These are phyloP conservation scores for Cyprinodon brontotheroides DNA, from an alignment of 2,113 vertebrate species.

Conservation along the genomic window DNA sequence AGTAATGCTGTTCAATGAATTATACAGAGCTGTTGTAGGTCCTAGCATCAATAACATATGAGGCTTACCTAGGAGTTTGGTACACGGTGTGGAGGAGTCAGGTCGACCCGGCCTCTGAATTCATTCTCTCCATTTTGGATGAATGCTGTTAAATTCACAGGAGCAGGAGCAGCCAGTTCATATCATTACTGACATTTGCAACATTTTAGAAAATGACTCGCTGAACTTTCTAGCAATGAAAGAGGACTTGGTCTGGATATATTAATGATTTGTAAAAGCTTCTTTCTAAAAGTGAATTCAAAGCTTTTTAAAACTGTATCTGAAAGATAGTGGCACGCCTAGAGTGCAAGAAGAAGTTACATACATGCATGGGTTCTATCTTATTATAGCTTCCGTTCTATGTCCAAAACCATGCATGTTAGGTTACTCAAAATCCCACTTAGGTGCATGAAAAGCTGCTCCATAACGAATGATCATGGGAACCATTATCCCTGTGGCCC, in stretches of 20 bases:
- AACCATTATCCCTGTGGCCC: too few species aligned
- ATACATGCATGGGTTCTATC: too few species aligned
- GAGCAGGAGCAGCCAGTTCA: neutral
- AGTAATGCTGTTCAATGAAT: conserved; percentile 48
- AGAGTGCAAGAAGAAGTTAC: too few species aligned
- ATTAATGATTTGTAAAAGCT: neutral
- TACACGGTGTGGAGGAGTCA: conserved; percentile 17
- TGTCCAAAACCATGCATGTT: neutral
- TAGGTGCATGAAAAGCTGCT: neutral
- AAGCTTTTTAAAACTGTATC: neutral
- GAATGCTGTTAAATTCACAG: neutral
- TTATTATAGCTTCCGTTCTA: too few species aligned
- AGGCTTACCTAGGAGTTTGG: conserved; percentile 14
- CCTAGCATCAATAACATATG: conserved; percentile 46
- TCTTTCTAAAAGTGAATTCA: neutral
- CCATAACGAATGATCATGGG: too few species aligned
- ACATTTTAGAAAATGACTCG: neutral
- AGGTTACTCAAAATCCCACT: neutral
- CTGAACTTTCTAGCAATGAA: neutral
- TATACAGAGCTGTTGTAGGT: conserved; percentile 26
- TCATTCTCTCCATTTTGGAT: conserved; percentile 25
- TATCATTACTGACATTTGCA: neutral
- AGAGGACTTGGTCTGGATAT: neutral
- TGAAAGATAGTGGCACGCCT: too few species aligned
- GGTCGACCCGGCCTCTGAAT: conserved; percentile 15